Percentiles rank a stretch among this genome's conserved stretches.
These are phyloP conservation scores for Hirudinaria manillensis DNA, from an alignment of 2,888 invertebrate genomes.

Conservation along the genomic window DNA sequence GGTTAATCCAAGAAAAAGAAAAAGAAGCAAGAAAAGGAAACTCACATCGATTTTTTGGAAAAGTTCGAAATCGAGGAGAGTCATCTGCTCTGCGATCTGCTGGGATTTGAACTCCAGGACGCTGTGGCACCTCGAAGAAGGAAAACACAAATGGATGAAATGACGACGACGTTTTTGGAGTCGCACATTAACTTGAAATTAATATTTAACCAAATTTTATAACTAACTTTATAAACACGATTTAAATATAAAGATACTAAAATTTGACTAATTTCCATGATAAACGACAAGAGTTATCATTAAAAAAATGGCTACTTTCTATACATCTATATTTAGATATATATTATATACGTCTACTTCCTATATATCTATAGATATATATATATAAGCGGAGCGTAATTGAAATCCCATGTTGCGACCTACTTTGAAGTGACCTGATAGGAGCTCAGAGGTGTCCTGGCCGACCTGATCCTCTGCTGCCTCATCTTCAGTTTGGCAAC, in stretches of 20 bases:
- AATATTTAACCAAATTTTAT: no score
- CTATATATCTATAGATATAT: background rate
- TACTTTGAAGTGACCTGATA: conserved; percentile 37
- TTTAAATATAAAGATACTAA: no score
- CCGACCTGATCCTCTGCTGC: conserved; percentile 10
- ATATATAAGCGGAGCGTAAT: background rate
- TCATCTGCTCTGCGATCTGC: conserved; percentile 96
- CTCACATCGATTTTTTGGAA: conserved; percentile 81
- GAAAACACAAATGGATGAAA: background rate
- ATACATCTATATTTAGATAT: background rate
- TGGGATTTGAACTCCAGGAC: conserved; percentile 77
- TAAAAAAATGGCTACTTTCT: no score
- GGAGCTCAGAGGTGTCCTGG: conserved; percentile 31
- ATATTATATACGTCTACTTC: background rate
- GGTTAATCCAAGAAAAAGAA: no score
- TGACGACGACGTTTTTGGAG: background rate
- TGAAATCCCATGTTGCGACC: conserved; percentile 8
- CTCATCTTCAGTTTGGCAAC: conserved; percentile 11
- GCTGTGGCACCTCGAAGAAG: conserved; percentile 31
- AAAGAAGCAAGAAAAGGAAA: no score
- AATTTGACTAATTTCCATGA: no score
- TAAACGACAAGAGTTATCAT: no score
- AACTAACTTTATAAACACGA: background rate
- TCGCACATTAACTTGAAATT: background rate
- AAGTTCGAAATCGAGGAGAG: conserved; percentile 83